Evolutionary conservation across 2,888 invertebrate genomes (phyloP), one percentile per base, ranked within the genome.

Genomic region (Cynaeus angustus): DNA sequence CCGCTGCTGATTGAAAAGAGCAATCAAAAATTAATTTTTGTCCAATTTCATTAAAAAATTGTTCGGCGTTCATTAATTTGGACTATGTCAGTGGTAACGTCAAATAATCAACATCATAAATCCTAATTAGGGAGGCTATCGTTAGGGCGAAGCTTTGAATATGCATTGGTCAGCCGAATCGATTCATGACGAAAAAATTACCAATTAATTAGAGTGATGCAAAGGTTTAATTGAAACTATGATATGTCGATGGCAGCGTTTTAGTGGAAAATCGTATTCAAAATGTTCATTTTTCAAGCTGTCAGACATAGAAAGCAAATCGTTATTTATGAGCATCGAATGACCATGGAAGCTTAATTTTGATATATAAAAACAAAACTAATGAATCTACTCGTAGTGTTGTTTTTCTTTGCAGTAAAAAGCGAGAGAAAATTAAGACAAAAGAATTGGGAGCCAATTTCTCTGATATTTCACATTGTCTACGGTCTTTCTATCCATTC

Each of bases 71-170:
- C 33, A 55, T 55, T 41, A 55, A 55, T 55, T 38, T 33, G 3
- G 38, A 6, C 14, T 16, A n/a, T 38, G 55, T 37, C 55, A 16
- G 55, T 16, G 16, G 16, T 3, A 12, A 53, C 52, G 28, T 53
- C 37, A 53, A 53, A 48, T 48, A 53, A 55, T 55, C 55, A 38
- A 55, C 55, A 33, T 13, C 41, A 55, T 41, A 33, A 55, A 55
- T 55, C 21, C 41, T 38, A 55, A 38, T 55, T 55, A 41, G 41
- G 21, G 55, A 7, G 3, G 12, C 12, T 7, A 2, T n/a, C 9
- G 41, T 41, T 41, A 41, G 12, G 5, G 41, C 2, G 41, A 41
- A 12, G 41, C 12, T 10, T 6, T n/a, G 41, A 41, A 41, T 41
- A 41, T 41, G 13, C 12, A 41, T n/a, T 12, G 41, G 41, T 12